phyloP scores from a whole-genome alignment of 2,113 vertebrate species.

The Opisthocomus hoazin region DNA sequence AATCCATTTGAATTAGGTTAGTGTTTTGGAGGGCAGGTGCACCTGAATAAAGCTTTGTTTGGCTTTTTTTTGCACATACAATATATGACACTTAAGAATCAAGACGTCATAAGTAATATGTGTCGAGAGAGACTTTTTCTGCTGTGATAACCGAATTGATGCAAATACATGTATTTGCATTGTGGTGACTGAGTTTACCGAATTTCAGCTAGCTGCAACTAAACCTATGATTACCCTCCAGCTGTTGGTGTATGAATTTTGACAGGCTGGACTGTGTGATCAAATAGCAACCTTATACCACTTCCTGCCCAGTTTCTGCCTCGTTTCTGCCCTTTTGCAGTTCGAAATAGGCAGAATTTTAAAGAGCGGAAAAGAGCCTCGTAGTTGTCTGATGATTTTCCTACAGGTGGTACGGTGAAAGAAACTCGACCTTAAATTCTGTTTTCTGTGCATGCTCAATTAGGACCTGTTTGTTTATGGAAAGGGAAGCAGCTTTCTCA shows the following conservation, averaged over 20 bases:
- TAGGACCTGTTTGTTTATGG: neutral
- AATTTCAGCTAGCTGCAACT: neutral
- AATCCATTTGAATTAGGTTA: fast-evolving
- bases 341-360: neutral
- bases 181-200: neutral
- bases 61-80: neutral
- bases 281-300: neutral
- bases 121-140: neutral
- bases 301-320: neutral
- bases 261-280: neutral
- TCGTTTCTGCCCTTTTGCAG: neutral
- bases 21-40: neutral
- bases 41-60: neutral
- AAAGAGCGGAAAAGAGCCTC: neutral
- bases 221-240: neutral
- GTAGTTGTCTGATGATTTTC: neutral
- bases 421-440: neutral
- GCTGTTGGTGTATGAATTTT: neutral
- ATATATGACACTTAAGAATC: fast-evolving
- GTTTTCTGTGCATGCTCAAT: neutral
- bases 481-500: neutral
- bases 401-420: neutral
- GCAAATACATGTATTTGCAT: neutral
- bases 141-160: neutral
- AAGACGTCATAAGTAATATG: fast-evolving